Evolutionary conservation across 1,140 invertebrate genomes (phyloP), one percentile per base, ranked within the genome.

Genomic region (Drosophila orena): DNA sequence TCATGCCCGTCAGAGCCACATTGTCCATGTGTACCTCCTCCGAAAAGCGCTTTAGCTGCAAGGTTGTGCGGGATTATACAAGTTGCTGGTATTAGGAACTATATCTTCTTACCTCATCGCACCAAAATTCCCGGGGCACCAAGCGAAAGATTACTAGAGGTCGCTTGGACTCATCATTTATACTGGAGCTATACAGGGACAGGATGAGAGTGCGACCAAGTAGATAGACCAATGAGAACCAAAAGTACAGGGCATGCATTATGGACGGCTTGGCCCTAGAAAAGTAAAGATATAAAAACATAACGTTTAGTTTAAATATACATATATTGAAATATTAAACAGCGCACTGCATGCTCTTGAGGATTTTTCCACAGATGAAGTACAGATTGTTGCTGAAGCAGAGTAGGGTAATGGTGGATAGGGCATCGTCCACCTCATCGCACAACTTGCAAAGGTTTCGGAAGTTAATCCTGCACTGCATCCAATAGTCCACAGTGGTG

Each of bases 371-470:
- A 52, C 96, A 95, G 34, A 96, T 95, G 50, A 96, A 96, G 76
- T 96, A 96, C 0, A 96, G 90, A 90, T 96, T 96, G 66, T 95
- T 95, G 2, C 93, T 93, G 59, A 95, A 96, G 0, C 95, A 96
- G 6, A 96, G 81, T 1, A 96, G 90, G 5, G 95, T 93, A 2
- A 96, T 93, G 0, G 92, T 84, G 0, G 94, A 94, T 42, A 95
- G 92, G 35, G 93, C 80, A 24, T 93, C 84, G 69, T 95, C 95
- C 12, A 94, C 91, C 44, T 92, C 92, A 68, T 93, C 94, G 17
- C 94, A 95, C 1, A 95, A 77, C 15, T 91, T 90, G 57, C 94
- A 94, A 3, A 95, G 79, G 76, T 91, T 93, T 2, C 94, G 94
- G 72, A 95, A 95, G 69, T 93, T 93, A 77, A 94, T 93, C 7